phyloP scores from a whole-genome alignment of 2,888 invertebrate species.

The Scrobipalpa atriplicella region DNA sequence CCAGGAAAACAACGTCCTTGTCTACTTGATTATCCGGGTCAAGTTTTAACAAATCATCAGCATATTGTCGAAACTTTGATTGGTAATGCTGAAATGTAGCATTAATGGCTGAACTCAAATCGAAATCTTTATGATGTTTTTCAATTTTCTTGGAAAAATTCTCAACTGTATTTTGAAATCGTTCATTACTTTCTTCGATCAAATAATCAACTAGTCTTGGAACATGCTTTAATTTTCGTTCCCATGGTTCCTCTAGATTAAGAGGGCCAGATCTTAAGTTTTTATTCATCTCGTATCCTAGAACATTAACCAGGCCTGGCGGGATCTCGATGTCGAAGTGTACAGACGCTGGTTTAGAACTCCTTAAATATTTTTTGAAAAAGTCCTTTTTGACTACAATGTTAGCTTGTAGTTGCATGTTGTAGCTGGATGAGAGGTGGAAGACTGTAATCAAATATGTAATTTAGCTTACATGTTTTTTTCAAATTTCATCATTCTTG shows the following conservation, averaged over 20 bases:
- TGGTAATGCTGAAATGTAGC: not conserved
- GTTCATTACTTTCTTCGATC: not conserved
- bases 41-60: not conserved
- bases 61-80: not conserved
- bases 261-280: not conserved
- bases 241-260: not conserved
- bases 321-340: not conserved
- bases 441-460: not conserved
- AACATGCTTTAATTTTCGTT: not conserved
- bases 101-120: not conserved
- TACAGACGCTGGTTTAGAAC: not conserved
- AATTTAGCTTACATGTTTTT: no score
- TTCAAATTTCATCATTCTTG: no score
- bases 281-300: not conserved
- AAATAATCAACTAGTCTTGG: constrained; percentile 2
- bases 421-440: not conserved
- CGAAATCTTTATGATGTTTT: not conserved
- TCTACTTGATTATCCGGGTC: not conserved
- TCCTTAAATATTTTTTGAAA: not conserved
- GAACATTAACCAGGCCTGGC: not conserved
- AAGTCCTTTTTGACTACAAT: not conserved
- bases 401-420: not conserved
- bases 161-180: not conserved
- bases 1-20: constrained; percentile 1
- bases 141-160: not conserved